phyloP scores from a whole-genome alignment of 2,888 invertebrate species.

The Desoria tigrina region DNA sequence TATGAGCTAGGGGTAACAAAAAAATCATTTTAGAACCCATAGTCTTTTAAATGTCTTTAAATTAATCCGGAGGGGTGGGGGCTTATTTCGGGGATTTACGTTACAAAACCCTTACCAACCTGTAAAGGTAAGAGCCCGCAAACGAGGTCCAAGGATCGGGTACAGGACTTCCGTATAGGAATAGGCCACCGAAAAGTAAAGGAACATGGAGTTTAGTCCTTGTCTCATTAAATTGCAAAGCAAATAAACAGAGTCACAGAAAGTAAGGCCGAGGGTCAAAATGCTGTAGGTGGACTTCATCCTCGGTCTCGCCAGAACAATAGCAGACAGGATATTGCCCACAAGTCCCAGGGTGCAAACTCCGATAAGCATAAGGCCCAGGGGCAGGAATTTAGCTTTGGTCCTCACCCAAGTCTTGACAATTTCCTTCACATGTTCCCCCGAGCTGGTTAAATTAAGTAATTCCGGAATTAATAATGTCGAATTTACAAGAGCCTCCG shows the following conservation, averaged over 20 bases:
- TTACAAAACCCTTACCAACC: slow-evolving; percentile 27
- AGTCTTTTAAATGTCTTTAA: no score
- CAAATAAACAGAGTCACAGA: slow-evolving; percentile 42
- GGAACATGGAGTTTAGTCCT: slow-evolving; percentile 39
- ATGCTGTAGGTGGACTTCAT: slow-evolving; percentile 45
- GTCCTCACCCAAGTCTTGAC: slow-evolving; percentile 17
- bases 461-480: no score
- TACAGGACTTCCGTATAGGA: slow-evolving; percentile 44
- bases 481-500: no score
- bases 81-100: no score
- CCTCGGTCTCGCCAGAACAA: slow-evolving; percentile 34
- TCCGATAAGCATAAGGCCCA: slow-evolving; percentile 30
- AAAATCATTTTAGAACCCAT: no score
- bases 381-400: slow-evolving; percentile 37
- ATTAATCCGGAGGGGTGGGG: no score
- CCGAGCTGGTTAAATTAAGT: no score
- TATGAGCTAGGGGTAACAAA: no score
- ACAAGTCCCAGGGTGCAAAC: slow-evolving; percentile 39
- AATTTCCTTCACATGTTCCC: no score
- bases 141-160: slow-evolving; percentile 38
- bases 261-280: slow-evolving; percentile 39
- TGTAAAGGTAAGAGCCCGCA: slow-evolving; percentile 44
- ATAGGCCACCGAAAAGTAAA: slow-evolving; percentile 27
- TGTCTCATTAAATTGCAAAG: slow-evolving; percentile 40
- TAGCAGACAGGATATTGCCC: slow-evolving; percentile 37